Evolutionary conservation across 1,140 invertebrate genomes (phyloP).

Genomic region (Camponotus pennsylvanicus): DNA sequence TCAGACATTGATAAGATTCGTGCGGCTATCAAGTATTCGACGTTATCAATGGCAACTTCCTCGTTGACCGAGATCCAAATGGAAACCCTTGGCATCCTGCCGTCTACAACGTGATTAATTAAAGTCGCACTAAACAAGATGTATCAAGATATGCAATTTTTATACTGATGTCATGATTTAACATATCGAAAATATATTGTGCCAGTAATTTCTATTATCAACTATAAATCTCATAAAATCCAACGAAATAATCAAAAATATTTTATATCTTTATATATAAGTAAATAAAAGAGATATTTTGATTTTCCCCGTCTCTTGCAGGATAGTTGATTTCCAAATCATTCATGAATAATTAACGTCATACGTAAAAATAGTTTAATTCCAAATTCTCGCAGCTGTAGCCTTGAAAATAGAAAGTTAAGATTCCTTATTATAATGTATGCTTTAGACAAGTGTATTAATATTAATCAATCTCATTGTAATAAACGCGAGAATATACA

Average conservation of each 20-base stretch:
- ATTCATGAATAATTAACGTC: neutral
- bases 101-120: constrained; percentile 76
- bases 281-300: neutral
- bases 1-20: neutral
- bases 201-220: neutral
- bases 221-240: neutral
- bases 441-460: too few species aligned
- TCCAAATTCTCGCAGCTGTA: neutral
- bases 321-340: neutral
- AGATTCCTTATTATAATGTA: neutral
- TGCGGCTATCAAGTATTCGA: neutral
- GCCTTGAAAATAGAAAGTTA: neutral
- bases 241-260: neutral
- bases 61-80: constrained; percentile 67
- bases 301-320: too few species aligned
- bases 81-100: constrained; percentile 70
- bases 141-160: constrained; percentile 2
- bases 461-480: neutral
- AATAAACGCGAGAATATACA: neutral
- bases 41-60: constrained; percentile 54
- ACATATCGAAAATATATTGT: neutral
- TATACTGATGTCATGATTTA: neutral
- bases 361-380: neutral
- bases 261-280: neutral
- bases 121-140: constrained; percentile 51